A percentile compares a stretch with the other conserved stretches of the same genome.
These are phyloP conservation scores for Bryconaethiops microstoma DNA, from an alignment of 2,797 vertebrate genomes.

Conservation along the genomic window DNA sequence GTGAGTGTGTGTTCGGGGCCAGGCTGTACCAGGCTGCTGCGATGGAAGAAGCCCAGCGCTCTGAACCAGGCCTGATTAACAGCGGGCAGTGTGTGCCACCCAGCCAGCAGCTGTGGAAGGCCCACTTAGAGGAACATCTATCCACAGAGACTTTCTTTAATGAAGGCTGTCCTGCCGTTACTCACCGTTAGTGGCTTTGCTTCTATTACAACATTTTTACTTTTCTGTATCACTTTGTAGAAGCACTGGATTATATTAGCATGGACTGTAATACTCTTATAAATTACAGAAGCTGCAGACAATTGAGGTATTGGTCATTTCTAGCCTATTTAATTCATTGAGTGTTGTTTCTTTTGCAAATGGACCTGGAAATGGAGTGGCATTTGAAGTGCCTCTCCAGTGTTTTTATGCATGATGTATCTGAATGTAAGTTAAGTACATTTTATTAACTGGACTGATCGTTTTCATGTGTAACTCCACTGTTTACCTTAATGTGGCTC, in stretches of 20 bases:
- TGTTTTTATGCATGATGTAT: no score
- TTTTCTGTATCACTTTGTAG: not conserved
- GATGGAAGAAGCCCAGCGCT: constrained; percentile 50
- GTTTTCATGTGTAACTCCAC: no score
- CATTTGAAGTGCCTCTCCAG: no score
- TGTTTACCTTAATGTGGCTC: no score
- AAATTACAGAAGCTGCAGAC: not conserved
- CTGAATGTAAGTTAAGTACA: no score
- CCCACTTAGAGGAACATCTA: constrained; percentile 14
- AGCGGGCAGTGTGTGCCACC: constrained; percentile 36
- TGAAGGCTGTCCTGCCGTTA: constrained; percentile 11
- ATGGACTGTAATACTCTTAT: not conserved
- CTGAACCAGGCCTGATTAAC: constrained; percentile 52
- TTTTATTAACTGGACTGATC: no score
- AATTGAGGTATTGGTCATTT: not conserved
- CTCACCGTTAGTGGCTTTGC: not conserved
- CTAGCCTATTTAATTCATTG: not conserved
- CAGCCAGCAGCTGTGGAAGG: constrained; percentile 39
- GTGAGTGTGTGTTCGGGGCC: not conserved
- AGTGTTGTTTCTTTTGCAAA: not conserved
- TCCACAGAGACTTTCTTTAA: constrained; percentile 11
- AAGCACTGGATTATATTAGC: constrained; percentile 4
- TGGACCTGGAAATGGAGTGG: not conserved
- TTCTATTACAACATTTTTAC: not conserved
- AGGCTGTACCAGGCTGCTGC: constrained; percentile 47